Evolutionary conservation across 2,888 invertebrate genomes (phyloP).

Genomic region (Brenthis daphne): DNA sequence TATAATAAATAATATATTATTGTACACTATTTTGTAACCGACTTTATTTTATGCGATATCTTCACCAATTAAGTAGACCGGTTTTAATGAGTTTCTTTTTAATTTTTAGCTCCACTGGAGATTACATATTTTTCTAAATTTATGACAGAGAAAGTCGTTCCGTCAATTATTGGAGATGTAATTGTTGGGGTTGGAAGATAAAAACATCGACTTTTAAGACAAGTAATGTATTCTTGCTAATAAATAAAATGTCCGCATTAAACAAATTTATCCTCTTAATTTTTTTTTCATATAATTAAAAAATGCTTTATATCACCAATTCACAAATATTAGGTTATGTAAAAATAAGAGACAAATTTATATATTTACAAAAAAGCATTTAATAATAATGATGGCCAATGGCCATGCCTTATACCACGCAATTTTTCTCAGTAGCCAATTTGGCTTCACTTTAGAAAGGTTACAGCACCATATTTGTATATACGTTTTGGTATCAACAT

Average conservation of each 20-base stretch:
- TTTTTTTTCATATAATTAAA: neutral
- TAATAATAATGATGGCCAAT: slow-evolving; percentile 43
- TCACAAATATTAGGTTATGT: neutral
- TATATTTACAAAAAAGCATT: slow-evolving; percentile 20
- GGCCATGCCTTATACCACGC: slow-evolving; percentile 60
- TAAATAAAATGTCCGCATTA: too few species aligned
- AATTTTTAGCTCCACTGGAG: too few species aligned
- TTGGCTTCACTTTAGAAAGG: slow-evolving; percentile 64
- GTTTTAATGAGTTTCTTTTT: too few species aligned
- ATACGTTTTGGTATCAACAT: slow-evolving; percentile 42
- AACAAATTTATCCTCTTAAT: neutral
- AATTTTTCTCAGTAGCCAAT: slow-evolving; percentile 43
- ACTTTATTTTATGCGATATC: too few species aligned
- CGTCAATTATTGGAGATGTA: slow-evolving; percentile 65
- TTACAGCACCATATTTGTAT: slow-evolving; percentile 68
- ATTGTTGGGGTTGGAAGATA: slow-evolving; percentile 68
- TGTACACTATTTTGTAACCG: too few species aligned
- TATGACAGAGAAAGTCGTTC: slow-evolving; percentile 62
- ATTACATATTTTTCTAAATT: too few species aligned
- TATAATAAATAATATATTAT: too few species aligned
- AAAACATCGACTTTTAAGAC: slow-evolving; percentile 64
- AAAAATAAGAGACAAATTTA: slow-evolving; percentile 1
- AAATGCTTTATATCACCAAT: neutral
- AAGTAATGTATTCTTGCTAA: slow-evolving; percentile 45
- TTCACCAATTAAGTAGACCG: too few species aligned